Base-by-base conservation (phyloP, 2,888 invertebrate genomes). In the Pyrrhosoma nymphula region DNA sequence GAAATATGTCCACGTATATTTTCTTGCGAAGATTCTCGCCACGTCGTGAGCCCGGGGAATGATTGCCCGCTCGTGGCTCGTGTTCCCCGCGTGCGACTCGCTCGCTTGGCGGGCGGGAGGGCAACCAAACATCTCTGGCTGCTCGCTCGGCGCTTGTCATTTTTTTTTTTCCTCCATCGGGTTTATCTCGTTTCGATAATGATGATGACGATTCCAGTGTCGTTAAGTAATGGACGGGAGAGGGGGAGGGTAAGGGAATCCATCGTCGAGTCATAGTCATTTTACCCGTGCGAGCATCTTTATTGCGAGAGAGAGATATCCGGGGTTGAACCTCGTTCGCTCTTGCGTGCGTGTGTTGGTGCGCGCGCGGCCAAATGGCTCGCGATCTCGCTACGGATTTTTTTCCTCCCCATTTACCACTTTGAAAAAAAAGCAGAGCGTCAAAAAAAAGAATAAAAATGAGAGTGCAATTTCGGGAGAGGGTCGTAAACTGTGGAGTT, bases 161-260 rank as follows among this genome's bases (percentile, higher is more conserved):
- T 69, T 26, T 26, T 69, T 63, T 63, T 26, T 26, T 35, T 14
- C 18, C 26, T 82, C 35, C 47, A 93, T 93, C 69, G 69, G 69
- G 69, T 93, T 69, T 47, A 93, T 93, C 56, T 89, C 89, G 89
- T 69, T 93, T 69, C 75, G 93, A 93, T 93, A 93, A 93, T 93
- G 93, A 93, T 55, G 69, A 93, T 93, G 93, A 69, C 93, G 93
- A 93, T 93, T 26, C 47, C 63, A 93, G 93, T n/a, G 93, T 75
- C 93, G 93, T 69, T 93, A 93, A 93, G 93, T 93, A 93, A 93
- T 47, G 93, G 35, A n/a, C n/a, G 93, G 82, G 16, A n/a, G 69
- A 14, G 1, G 20, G 60, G 12, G 69, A 26, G 69, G 20, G 69
- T 35, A 14, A 3, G 14, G 35, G 93, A n/a, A 93, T 47, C 93